phyloP scores from a whole-genome alignment of 1,140 invertebrate species.

The Pseudomyrmex dendroicus region DNA sequence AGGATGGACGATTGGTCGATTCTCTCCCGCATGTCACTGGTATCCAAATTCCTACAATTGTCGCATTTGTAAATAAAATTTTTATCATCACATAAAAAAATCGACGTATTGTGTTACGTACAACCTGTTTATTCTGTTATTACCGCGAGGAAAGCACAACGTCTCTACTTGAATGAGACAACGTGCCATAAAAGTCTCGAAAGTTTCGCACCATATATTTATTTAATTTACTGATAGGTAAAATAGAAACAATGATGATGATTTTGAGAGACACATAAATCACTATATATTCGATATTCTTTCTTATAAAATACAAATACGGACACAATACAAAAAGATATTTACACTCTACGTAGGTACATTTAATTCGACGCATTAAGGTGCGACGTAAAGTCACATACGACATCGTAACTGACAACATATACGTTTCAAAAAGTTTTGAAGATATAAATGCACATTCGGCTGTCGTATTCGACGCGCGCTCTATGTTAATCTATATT shows the following conservation, averaged over 20 bases:
- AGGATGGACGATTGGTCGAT: conserved; percentile 53
- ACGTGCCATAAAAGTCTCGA: too few species aligned
- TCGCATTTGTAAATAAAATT: conserved; percentile 85
- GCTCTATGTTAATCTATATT: conserved; percentile 22
- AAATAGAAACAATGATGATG: conserved; percentile 7
- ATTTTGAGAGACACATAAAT: conserved; percentile 54
- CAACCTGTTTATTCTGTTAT: background rate
- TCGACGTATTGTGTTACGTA: conserved; percentile 2
- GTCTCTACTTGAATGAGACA: too few species aligned
- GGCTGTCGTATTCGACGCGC: conserved; percentile 35
- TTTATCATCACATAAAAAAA: conserved; percentile 82
- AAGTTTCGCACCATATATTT: background rate
- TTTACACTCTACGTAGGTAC: conserved; percentile 66
- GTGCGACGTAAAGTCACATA: background rate
- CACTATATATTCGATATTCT: conserved; percentile 55
- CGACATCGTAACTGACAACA: background rate
- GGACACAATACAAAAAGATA: conserved; percentile 68
- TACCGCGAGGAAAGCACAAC: background rate
- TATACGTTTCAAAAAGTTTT: conserved; percentile 6
- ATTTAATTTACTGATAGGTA: too few species aligned
- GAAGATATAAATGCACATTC: conserved; percentile 41
- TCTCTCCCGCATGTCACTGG: conserved; percentile 81
- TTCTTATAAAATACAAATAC: conserved; percentile 54
- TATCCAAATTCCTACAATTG: conserved; percentile 83
- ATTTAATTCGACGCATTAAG: conserved; percentile 44